Base-by-base conservation (phyloP, 2,888 invertebrate species). In the Crocallis elinguaria region DNA sequence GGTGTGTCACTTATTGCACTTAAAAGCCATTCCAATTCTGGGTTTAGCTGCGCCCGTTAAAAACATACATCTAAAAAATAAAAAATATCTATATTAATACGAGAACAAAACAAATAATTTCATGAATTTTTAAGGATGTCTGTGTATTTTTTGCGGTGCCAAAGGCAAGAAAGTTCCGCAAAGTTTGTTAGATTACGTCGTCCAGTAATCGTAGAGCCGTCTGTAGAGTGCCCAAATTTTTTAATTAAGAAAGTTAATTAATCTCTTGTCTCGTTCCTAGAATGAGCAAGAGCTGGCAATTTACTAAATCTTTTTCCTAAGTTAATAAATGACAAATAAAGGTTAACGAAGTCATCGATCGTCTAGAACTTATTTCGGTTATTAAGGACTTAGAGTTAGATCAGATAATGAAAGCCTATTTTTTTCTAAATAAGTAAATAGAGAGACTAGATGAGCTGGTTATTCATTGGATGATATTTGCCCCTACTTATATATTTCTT, bases 241-340 rank as follows among this genome's bases (percentile, higher is more conserved):
- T 57, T 69, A 64, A 72, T 68, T 66, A 64, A 66, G 67, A 64
- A 67, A 60, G 55, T 63, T 66, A 60, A 66, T 71, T 64, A 64
- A 61, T 63, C 57, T 57, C 53, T 49, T 52, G 57, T 57, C 53
- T 49, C 57, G 57, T 48, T 56, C 42, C 48, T 49, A 53, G 53
- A 27, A 44, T 36, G 41, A 53, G 49, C 54, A 61, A 56, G 13
- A 52, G 38, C 48, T 35, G 45, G 46, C 32, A 48, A 51, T 55
- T 56, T 56, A 44, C 41, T 43, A 38, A 36, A 27, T 25, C 27
- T 16, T 41, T 46, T 49, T 51, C n/a, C 21, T 19, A 39, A 39
- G 11, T 39, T 32, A 21, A n/a, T 25, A 13, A 23, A 13, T 27
- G 32, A n/a, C 23, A 39, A 45, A 35, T 44, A 30, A 25, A 32